Evolutionary conservation across 2,888 invertebrate genomes (phyloP), one percentile per base, ranked within the genome.

Genomic region (Leptopilina syphax): DNA sequence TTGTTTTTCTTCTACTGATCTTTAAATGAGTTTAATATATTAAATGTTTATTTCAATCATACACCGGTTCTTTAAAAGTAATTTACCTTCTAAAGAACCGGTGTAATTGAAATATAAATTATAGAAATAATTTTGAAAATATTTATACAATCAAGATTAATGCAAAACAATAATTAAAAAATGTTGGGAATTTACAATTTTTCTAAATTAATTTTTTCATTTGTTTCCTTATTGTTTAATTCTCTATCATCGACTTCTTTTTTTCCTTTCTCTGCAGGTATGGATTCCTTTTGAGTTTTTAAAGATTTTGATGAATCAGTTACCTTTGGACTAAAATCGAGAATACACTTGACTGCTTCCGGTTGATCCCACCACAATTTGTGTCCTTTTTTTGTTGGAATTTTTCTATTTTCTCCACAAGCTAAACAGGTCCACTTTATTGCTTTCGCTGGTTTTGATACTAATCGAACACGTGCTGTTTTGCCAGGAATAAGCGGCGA

Each of bases 281-380:
- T 73, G n/a, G 34, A 34, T 57, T 73, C 73, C 8, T n/a, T 57
- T 57, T 41, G 73, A 34, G 57, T 9, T 57, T 63, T 18, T 9
- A 18, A 60, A n/a, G 18, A n/a, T 60, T 70, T 66, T 44, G 65
- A 1, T 63, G 44, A 44, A 44, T 44, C 44, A 44, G 44, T 44
- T 44, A 44, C 6, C 44, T 88, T 89, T 47, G 87, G 80, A 78
- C 85, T 83, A 86, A 93, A 93, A 87, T 93, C 91, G 77, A 93
- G 87, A 60, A 92, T 89, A 89, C 94, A 93, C 65, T 93, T 87
- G 27, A 94, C 87, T 63, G 94, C 93, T 84, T 94, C 93, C 0
- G 92, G 90, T 83, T 92, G 93, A 77, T 94, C 93, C 0, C 92
- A 84, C 95, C 94, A 95, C 13, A 94, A 84, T 85, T 90, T 92